Conservation (phyloP, 2,888 invertebrate genomes). For the Ectemnius lituratus region DNA sequence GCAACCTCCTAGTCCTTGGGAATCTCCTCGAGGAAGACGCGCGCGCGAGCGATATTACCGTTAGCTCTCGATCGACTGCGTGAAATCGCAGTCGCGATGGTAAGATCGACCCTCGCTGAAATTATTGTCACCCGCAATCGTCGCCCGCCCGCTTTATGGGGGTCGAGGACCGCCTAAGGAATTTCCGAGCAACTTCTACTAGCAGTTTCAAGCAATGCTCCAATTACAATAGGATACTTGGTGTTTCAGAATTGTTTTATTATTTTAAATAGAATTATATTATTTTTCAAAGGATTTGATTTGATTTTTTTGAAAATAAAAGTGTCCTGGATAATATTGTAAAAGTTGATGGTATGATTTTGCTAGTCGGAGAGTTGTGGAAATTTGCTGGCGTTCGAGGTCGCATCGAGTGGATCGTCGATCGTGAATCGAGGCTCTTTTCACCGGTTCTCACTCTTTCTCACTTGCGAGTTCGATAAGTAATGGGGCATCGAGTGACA, state of each 20-base stretch:
- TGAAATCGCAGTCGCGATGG: constrained; percentile 11
- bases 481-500: constrained; percentile 63
- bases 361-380: constrained; percentile 9
- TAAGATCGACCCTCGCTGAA: constrained; percentile 9
- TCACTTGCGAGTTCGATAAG: constrained; percentile 42
- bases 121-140: background rate
- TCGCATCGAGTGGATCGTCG: constrained; percentile 33
- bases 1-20: constrained; percentile 13
- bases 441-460: constrained; percentile 27
- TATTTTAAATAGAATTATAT: too few relatives aligned
- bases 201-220: too few relatives aligned
- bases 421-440: constrained; percentile 42
- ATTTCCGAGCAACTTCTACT: too few relatives aligned
- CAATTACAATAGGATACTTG: too few relatives aligned
- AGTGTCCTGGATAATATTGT: too few relatives aligned
- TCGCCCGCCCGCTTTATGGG: too few relatives aligned
- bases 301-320: too few relatives aligned
- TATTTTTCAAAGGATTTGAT: too few relatives aligned
- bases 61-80: constrained; percentile 4
- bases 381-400: constrained; percentile 48
- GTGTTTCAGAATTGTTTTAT: too few relatives aligned
- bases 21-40: background rate
- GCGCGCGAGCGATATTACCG: background rate
- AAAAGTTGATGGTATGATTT: too few relatives aligned
- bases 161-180: too few relatives aligned